These are phyloP conservation scores for Polyommatus iphigenia DNA, from an alignment of 2,888 invertebrate species.

Conservation along the genomic window DNA sequence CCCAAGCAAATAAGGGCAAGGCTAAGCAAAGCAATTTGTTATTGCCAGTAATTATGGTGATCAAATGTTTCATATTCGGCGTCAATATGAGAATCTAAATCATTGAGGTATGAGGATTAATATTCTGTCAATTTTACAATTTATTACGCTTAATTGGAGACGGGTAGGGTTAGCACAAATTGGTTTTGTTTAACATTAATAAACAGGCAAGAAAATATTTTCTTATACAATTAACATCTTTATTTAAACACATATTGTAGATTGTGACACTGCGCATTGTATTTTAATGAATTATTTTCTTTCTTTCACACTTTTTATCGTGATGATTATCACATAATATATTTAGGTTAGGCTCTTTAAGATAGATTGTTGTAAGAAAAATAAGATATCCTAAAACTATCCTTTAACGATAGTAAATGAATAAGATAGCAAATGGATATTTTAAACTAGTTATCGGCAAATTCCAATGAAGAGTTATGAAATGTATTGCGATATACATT, in stretches of 20 bases:
- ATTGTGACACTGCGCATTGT: too few relatives aligned
- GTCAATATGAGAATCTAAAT: conserved; percentile 14
- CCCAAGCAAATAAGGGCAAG: background rate
- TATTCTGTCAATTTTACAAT: conserved; percentile 16
- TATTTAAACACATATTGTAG: too few relatives aligned
- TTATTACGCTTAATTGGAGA: conserved; percentile 23
- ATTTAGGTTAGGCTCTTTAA: too few relatives aligned
- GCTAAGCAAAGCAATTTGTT: conserved; percentile 15
- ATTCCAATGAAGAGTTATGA: background rate
- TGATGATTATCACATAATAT: too few relatives aligned
- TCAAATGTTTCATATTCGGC: conserved; percentile 18
- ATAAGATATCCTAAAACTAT: too few relatives aligned
- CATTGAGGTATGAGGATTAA: conserved; percentile 6
- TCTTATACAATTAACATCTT: too few relatives aligned
- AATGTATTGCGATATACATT: background rate
- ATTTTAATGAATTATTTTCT: too few relatives aligned
- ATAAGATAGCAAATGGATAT: too few relatives aligned
- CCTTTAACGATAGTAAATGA: too few relatives aligned
- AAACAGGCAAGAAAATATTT: background rate
- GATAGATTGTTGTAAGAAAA: too few relatives aligned
- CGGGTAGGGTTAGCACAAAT: background rate
- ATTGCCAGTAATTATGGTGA: conserved; percentile 29
- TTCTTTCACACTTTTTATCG: too few relatives aligned
- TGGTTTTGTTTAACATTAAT: background rate
- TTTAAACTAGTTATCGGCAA: too few relatives aligned